Evolutionary conservation across 1,140 invertebrate species (phyloP), one percentile per base, ranked within the genome.

Genomic region (Solenopsis fugax): DNA sequence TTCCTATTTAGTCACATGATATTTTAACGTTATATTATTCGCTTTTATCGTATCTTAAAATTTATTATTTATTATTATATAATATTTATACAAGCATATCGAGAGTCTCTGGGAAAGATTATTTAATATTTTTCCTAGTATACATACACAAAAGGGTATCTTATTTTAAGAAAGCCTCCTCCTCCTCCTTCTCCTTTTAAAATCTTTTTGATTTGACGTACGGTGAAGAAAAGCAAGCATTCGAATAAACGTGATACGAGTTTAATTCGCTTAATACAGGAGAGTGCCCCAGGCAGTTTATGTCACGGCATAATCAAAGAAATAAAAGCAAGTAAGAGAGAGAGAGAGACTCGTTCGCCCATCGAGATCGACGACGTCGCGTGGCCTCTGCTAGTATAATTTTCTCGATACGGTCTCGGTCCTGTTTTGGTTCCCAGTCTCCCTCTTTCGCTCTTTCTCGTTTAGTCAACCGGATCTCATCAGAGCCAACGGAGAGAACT

Each of bases 381-480:
- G 75, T 65, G 48, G 72, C 64, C 48, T 58, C 37, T 16, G 64
- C 64, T 52, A 50, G 21, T 82, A 64, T 58, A 81, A 86, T 86
- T 86, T 86, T 86, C 65, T 69, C 76, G 34, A 62, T 86, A 87
- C 73, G 52, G 52, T 50, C 29, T 29, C 52, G 50, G 54, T 87
- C 82, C 86, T 77, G 81, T 78, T 77, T 87, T 16, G 50, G 29
- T 10, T 50, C 12, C 18, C 34, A 10, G 58, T n/a, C 13, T 48
- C 10, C 45, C 41, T 16, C 34, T 13, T 12, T 65, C 13, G n/a
- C 29, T 7, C 34, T 12, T 6, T 9, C 29, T 41, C 21, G 50
- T 41, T 81, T 48, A 64, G 62, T 89, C 69, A 65, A 84, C 84
- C 84, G 73, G 80, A 73, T 77, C 88, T 72, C 29, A 37, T 58